Evolutionary conservation across 2,113 vertebrate genomes (phyloP).

Genomic region (Noctilio leporinus): DNA sequence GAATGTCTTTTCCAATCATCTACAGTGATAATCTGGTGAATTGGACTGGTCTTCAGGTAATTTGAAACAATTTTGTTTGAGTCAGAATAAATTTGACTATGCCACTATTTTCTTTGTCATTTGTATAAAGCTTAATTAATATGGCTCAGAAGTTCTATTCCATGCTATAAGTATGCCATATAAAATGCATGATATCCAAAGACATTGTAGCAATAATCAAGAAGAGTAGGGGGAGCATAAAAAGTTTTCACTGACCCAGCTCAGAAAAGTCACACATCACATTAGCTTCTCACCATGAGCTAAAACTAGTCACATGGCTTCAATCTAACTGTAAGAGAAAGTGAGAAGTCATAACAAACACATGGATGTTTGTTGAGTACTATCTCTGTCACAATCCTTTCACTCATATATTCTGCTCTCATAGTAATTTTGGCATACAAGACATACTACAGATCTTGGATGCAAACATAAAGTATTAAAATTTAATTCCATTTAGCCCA

Average conservation of each 20-base stretch:
- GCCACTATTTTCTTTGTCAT: background rate
- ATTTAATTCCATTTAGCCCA: background rate
- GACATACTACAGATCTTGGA: background rate
- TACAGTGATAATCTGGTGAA: background rate
- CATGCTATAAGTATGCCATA: background rate
- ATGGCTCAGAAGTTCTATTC: background rate
- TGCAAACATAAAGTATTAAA: background rate
- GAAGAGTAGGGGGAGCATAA: background rate
- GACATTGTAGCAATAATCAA: background rate
- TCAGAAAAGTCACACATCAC: background rate
- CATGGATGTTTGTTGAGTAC: background rate
- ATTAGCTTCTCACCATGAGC: background rate
- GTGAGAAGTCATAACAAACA: background rate
- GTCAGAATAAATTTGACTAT: background rate
- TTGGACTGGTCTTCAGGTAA: background rate
- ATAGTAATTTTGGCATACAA: background rate
- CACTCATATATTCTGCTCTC: background rate
- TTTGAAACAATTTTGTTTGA: background rate
- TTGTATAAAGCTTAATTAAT: background rate
- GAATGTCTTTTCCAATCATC: background rate
- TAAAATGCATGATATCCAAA: background rate
- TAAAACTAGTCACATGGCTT: background rate
- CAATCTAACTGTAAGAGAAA: background rate
- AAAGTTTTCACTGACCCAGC: background rate
- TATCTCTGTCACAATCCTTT: background rate